Evolutionary conservation across 1,140 invertebrate species (phyloP).

Genomic region (Oryzaephilus surinamensis): DNA sequence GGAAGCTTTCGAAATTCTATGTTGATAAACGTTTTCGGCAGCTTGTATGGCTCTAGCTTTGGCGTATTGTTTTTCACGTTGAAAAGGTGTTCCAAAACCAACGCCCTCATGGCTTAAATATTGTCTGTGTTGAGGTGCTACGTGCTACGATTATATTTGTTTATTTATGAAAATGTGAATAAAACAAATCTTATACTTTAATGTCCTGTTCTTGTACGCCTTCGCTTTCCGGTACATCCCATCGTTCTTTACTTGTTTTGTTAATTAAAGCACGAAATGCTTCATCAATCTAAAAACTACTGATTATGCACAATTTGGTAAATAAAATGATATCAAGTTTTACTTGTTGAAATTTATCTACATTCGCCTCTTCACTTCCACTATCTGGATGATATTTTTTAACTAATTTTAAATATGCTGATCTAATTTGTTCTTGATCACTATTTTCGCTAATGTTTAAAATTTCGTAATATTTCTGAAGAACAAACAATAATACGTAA

Average conservation of each 20-base stretch:
- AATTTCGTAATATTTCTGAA: conserved; percentile 3
- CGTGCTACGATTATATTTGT: conserved; percentile 46
- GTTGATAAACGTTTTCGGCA: conserved; percentile 62
- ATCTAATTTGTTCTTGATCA: conserved; percentile 57
- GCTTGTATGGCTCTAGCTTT: conserved; percentile 60
- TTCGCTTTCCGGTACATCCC: conserved; percentile 38
- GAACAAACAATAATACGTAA: no score
- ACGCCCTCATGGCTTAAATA: conserved; percentile 70
- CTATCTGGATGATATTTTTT: conserved; percentile 79
- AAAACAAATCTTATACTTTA: conserved; percentile 34
- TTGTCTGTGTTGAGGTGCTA: conserved; percentile 78
- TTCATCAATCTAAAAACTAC: conserved; percentile 26
- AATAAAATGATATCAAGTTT: background rate
- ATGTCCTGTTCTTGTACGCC: conserved; percentile 35
- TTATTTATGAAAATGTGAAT: background rate
- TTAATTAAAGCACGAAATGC: conserved; percentile 42
- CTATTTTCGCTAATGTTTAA: conserved; percentile 34
- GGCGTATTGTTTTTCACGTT: conserved; percentile 64
- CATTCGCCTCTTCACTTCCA: conserved; percentile 50
- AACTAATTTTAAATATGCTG: conserved; percentile 62
- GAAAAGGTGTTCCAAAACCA: conserved; percentile 63
- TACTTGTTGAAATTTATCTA: conserved; percentile 61
- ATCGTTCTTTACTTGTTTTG: conserved; percentile 43
- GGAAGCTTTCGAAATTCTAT: conserved; percentile 55
- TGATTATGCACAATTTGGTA: background rate